These are phyloP conservation scores for Aphidius ervi DNA, from an alignment of 1,140 invertebrate species.

Conservation along the genomic window DNA sequence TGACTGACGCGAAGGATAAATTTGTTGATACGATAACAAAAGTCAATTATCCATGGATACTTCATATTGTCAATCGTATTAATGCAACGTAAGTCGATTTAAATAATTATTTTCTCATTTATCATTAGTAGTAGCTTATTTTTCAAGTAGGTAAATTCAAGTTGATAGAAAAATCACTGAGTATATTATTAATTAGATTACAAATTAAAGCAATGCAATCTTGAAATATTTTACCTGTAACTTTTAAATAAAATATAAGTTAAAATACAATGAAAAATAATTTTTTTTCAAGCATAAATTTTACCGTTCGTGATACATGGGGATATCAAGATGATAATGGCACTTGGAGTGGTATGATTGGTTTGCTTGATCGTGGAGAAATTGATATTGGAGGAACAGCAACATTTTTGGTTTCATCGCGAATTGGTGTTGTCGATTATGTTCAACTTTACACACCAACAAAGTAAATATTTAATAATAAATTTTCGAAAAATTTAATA, in stretches of 20 bases:
- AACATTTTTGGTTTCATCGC: conserved; percentile 57
- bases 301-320: conserved; percentile 54
- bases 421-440: conserved; percentile 59
- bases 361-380: conserved; percentile 55
- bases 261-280: no score
- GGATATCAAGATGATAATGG: conserved; percentile 52
- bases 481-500: neutral
- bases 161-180: no score
- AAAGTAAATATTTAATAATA: conserved; percentile 24
- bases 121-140: neutral
- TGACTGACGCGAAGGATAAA: conserved; percentile 58
- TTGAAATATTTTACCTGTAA: neutral
- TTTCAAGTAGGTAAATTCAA: no score
- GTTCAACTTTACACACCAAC: conserved; percentile 60
- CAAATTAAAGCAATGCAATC: no score
- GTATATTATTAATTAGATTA: no score
- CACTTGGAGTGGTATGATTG: conserved; percentile 64
- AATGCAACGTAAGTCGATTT: conserved; percentile 51
- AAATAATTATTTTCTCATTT: neutral
- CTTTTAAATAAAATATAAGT: neutral
- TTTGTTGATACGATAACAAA: conserved; percentile 62
- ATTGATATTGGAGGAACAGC: conserved; percentile 63
- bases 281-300: conserved; percentile 39
- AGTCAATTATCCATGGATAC: conserved; percentile 57
- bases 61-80: conserved; percentile 54